Evolutionary conservation across 2,113 vertebrate species (phyloP).

Genomic region (Charina bottae): DNA sequence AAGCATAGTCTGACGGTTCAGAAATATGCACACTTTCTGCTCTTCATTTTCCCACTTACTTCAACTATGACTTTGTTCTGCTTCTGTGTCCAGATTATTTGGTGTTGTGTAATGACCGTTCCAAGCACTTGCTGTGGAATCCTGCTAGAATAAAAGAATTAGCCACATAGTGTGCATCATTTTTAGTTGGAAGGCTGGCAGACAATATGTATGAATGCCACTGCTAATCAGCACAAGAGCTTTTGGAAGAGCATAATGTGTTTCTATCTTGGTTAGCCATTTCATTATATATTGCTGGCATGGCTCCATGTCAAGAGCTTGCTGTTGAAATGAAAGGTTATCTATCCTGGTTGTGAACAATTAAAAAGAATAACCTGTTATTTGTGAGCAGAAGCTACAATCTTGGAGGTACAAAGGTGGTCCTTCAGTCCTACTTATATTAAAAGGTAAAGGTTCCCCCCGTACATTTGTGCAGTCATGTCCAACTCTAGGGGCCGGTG

Average conservation of each 20-base stretch:
- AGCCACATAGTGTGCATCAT: not conserved
- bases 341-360: not conserved
- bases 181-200: not conserved
- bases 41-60: not conserved
- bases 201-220: not conserved
- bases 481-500: too few relatives aligned
- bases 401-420: not conserved
- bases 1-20: not conserved
- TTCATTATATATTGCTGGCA: not conserved
- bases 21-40: not conserved
- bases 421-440: not conserved
- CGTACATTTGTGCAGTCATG: too few relatives aligned
- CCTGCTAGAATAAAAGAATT: not conserved
- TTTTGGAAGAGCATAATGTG: not conserved
- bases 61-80: not conserved
- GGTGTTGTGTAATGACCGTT: not conserved
- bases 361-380: conserved; percentile 1
- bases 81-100: not conserved
- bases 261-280: not conserved
- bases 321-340: not conserved
- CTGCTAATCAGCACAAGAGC: not conserved
- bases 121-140: not conserved
- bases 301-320: not conserved
- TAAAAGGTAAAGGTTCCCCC: too few relatives aligned
- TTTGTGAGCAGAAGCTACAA: not conserved